phyloP scores from a whole-genome alignment of 2,797 vertebrate species.

The Crocodylus rhombifer region DNA sequence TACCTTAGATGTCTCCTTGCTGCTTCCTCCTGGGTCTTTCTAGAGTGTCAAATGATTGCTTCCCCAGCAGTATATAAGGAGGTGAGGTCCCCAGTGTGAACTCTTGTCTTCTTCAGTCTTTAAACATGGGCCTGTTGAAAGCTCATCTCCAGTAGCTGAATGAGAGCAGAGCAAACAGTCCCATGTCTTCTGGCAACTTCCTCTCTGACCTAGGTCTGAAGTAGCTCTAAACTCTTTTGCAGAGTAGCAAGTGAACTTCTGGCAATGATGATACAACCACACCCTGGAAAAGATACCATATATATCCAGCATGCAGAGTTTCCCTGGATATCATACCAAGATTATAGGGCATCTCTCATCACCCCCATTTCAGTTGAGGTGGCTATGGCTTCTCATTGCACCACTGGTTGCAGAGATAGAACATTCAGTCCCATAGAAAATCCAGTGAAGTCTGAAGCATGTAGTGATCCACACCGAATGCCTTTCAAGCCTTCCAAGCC shows the following conservation, averaged over 20 bases:
- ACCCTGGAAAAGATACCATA: not conserved
- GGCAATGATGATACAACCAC: not conserved
- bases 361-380: not conserved
- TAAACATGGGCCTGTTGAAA: not conserved
- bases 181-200: not conserved
- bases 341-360: not conserved
- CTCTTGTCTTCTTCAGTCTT: not conserved
- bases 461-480: not conserved
- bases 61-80: not conserved
- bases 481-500: not conserved
- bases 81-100: not conserved
- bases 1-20: not conserved
- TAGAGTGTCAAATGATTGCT: not conserved
- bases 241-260: not conserved
- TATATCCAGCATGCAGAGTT: not conserved
- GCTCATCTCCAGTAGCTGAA: not conserved
- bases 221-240: not conserved
- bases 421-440: not conserved
- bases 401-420: not conserved
- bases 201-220: conserved; percentile 3
- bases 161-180: not conserved
- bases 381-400: not conserved
- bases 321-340: not conserved
- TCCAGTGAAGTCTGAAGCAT: not conserved
- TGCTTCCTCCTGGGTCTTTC: not conserved